Base-by-base conservation (phyloP, 2,113 vertebrate genomes). In the Lasiurus borealis region DNA sequence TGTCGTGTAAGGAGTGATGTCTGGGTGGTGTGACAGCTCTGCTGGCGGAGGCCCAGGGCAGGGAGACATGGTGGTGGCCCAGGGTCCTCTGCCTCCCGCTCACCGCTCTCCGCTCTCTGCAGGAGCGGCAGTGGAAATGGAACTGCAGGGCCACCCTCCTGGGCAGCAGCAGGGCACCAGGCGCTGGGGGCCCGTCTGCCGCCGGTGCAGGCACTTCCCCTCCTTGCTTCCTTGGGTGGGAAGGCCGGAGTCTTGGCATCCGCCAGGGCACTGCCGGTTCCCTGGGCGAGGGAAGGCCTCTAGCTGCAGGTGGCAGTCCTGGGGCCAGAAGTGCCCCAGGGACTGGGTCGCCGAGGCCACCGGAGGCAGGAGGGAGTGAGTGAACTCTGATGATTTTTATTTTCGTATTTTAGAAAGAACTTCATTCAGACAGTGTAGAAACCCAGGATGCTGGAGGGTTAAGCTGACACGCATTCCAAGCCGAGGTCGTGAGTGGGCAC, bases 131-230 rank as follows among this genome's bases (percentile, higher is more conserved):
- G 3, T 29, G 27, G 1, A 3, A 4, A 10, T 8, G 7, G 34
- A 31, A n/a, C 14, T 59, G 18, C 34, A 68, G 19, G 46, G 44
- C 7, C 10, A 0, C 0, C 0, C 68, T 3, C 21, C 27, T 48
- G 71, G 31, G 73, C 13, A 48, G 40, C 48, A 9, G 2, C 16
- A 0, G 57, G 6, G 21, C 50, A 5, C 29, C 16, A 0, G 31
- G 76, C 25, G 0, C n/a, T 4, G 0, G 3, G 18, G 7, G 50
- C 40, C 2, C 5, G 8, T n/a, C n/a, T 5, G 11, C 3, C 8
- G 0, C 57, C 0, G 18, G 18, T 14, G 19, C 34, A 27, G 82
- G 12, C 34, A 11, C 85, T 27, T 59, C 0, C n/a, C 9, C 0
- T 0, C 7, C 10, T 4, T 8, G 6, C 46, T 77, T 44, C 18